Evolutionary conservation across 2,797 vertebrate species (phyloP).

Genomic region (Girardinus metallicus): DNA sequence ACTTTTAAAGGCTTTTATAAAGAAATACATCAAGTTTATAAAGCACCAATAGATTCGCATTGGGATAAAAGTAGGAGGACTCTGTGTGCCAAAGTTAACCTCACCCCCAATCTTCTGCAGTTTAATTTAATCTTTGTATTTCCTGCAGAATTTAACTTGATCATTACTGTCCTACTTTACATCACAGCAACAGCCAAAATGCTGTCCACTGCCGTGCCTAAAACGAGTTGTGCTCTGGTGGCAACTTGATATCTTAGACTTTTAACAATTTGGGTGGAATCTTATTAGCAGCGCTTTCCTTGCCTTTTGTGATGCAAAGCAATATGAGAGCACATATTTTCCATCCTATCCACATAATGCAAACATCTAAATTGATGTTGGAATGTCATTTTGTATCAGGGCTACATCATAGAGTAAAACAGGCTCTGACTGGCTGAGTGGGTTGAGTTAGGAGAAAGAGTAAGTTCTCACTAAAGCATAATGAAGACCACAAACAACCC

Average conservation of each 20-base stretch:
- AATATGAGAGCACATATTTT: too few species aligned
- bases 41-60: not conserved
- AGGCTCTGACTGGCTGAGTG: not conserved
- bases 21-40: not conserved
- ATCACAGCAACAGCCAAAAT: not conserved
- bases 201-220: too few species aligned
- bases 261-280: not conserved
- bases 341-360: not conserved
- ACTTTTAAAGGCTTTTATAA: not conserved
- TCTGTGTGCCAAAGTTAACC: not conserved
- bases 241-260: not conserved
- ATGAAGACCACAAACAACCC: slow-evolving; percentile 1
- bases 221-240: too few species aligned
- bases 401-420: too few species aligned
- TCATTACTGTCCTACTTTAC: not conserved
- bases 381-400: not conserved
- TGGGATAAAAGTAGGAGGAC: not conserved
- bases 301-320: too few species aligned
- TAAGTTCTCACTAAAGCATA: too few species aligned
- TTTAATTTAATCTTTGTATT: not conserved
- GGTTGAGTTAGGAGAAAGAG: slow-evolving; percentile 7
- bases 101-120: not conserved
- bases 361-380: not conserved
- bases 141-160: not conserved
- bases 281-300: not conserved